These are phyloP conservation scores for Phaetusa simplex DNA, from an alignment of 2,113 vertebrate genomes.

Conservation along the genomic window DNA sequence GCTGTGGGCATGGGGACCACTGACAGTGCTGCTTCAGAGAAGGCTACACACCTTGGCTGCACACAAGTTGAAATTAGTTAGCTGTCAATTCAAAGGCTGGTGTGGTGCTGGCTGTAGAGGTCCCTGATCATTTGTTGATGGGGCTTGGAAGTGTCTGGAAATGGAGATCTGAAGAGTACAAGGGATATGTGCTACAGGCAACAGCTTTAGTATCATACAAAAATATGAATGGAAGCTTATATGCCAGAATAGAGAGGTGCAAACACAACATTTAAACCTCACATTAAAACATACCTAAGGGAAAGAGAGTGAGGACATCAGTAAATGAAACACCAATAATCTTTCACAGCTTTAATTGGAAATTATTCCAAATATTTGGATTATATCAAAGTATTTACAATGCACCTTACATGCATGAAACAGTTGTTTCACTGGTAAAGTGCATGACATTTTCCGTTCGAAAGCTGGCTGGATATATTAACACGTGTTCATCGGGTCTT, in stretches of 20 bases:
- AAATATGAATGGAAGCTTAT: neutral
- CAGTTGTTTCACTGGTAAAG: neutral
- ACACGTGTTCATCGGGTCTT: neutral
- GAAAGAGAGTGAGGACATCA: neutral
- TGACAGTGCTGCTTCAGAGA: neutral
- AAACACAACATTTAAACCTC: neutral
- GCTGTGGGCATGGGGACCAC: neutral
- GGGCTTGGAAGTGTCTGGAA: neutral
- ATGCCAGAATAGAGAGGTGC: neutral
- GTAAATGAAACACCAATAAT: neutral
- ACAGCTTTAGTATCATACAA: neutral
- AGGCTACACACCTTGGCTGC: neutral
- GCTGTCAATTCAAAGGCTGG: neutral
- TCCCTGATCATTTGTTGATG: neutral
- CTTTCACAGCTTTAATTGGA: neutral
- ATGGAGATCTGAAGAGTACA: neutral
- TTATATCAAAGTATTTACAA: neutral
- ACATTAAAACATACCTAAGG: neutral
- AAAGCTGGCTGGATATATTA: neutral
- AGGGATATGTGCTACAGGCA: neutral
- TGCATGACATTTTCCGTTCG: neutral
- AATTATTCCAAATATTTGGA: neutral
- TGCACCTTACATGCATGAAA: neutral
- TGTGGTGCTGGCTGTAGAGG: neutral
- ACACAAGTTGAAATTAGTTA: neutral